A percentile compares a stretch with the other conserved stretches of the same genome.
Conservation (phyloP, 2,113 vertebrate species). For the Poecile atricapillus region DNA sequence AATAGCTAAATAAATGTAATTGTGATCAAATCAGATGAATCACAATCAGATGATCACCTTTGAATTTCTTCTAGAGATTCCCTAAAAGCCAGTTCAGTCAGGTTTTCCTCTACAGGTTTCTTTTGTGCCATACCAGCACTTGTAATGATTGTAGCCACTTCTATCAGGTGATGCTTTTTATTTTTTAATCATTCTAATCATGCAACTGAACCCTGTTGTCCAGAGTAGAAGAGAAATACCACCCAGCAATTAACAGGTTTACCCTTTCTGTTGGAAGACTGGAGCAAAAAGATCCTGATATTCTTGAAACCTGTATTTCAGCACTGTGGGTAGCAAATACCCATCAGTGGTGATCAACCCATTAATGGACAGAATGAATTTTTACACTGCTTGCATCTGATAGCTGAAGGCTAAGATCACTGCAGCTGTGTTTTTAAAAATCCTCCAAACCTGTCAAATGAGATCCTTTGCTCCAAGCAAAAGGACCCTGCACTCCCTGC, state of each 20-base stretch:
- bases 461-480: neutral
- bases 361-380: neutral
- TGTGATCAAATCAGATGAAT: neutral
- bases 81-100: neutral
- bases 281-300: neutral
- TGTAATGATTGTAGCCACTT: fast-evolving
- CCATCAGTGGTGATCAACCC: neutral
- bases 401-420: neutral
- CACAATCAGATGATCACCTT: neutral
- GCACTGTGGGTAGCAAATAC: neutral
- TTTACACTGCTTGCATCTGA: neutral
- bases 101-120: neutral
- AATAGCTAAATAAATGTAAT: neutral
- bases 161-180: neutral
- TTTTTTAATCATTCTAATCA: neutral
- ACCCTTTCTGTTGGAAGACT: neutral
- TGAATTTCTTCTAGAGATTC: neutral
- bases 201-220: neutral
- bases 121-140: neutral
- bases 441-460: neutral
- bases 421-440: neutral
- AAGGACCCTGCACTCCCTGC: neutral
- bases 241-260: neutral
- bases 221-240: neutral
- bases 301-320: neutral